Evolutionary conservation across 2,888 invertebrate species (phyloP).

Genomic region (Troides helena): DNA sequence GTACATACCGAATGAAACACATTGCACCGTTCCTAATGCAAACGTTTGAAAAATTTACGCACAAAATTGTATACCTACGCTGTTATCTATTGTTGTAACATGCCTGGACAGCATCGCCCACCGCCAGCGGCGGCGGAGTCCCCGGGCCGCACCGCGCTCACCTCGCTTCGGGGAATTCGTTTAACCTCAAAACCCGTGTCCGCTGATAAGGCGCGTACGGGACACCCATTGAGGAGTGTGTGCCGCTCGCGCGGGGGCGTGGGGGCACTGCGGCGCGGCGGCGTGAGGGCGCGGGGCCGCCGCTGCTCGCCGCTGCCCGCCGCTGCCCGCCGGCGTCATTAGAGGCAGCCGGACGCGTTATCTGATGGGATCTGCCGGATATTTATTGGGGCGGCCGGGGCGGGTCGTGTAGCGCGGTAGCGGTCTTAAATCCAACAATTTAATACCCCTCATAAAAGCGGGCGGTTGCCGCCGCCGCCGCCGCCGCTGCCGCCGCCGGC

Average conservation of each 20-base stretch:
- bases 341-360: conserved; percentile 44
- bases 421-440: conserved; percentile 66
- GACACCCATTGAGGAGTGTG: conserved; percentile 9
- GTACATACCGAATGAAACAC: too few species aligned
- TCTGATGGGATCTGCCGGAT: conserved; percentile 66
- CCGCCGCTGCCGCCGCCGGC: conserved; percentile 50
- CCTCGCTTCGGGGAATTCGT: conserved; percentile 25
- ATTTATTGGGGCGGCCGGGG: conserved; percentile 63
- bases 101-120: too few species aligned
- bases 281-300: conserved; percentile 4
- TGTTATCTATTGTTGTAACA: too few species aligned
- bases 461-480: conserved; percentile 33
- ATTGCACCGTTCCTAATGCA: too few species aligned
- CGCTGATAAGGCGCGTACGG: conserved; percentile 8
- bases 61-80: too few species aligned
- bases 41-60: too few species aligned
- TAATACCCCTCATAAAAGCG: conserved; percentile 74
- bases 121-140: too few species aligned
- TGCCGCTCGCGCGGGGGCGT: conserved; percentile 36
- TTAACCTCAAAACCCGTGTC: conserved; percentile 18
- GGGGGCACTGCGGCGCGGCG: neutral
- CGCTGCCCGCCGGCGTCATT: conserved; percentile 29
- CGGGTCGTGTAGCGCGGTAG: conserved; percentile 69
- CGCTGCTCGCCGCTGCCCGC: conserved; percentile 22
- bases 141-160: too few species aligned